These are phyloP conservation scores for Spea bombifrons DNA, from an alignment of 2,113 vertebrate genomes.

Conservation along the genomic window DNA sequence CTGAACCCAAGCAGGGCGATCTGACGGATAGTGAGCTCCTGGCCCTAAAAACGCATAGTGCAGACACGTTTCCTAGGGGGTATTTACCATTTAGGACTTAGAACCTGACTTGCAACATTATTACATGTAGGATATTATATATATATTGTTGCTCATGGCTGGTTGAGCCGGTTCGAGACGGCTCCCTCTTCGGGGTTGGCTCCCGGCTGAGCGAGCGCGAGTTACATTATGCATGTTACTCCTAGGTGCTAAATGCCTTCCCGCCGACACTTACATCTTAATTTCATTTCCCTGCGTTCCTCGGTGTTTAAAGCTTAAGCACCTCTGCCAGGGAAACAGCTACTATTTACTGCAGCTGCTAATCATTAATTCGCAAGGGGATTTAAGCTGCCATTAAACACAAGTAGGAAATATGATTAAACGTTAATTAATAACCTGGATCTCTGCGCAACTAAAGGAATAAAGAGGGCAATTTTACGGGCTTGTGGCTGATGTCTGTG, in stretches of 20 bases:
- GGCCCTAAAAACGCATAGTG: slow-evolving; percentile 68
- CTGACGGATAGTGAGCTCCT: slow-evolving; percentile 90
- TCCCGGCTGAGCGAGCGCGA: too few species aligned
- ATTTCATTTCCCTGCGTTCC: background rate
- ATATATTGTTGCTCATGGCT: too few species aligned
- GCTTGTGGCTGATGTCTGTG: background rate
- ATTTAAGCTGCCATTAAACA: slow-evolving; percentile 51
- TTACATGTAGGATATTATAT: too few species aligned
- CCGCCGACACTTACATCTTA: background rate
- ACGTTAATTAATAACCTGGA: slow-evolving; percentile 39
- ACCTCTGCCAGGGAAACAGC: background rate
- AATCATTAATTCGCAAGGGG: slow-evolving; percentile 52
- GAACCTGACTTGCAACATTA: too few species aligned
- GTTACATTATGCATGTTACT: too few species aligned
- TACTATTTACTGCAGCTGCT: slow-evolving; percentile 35
- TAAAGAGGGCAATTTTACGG: background rate
- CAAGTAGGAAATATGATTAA: slow-evolving; percentile 47
- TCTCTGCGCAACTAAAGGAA: background rate
- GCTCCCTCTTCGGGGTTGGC: too few species aligned
- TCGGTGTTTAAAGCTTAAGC: background rate
- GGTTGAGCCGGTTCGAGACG: too few species aligned
- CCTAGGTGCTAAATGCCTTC: background rate
- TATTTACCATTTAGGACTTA: too few species aligned
- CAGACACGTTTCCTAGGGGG: too few species aligned
- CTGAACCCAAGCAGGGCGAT: slow-evolving; percentile 89